Evolutionary conservation across 1,140 invertebrate species (phyloP), one percentile per base, ranked within the genome.

Genomic region (Sarcophaga bullata): DNA sequence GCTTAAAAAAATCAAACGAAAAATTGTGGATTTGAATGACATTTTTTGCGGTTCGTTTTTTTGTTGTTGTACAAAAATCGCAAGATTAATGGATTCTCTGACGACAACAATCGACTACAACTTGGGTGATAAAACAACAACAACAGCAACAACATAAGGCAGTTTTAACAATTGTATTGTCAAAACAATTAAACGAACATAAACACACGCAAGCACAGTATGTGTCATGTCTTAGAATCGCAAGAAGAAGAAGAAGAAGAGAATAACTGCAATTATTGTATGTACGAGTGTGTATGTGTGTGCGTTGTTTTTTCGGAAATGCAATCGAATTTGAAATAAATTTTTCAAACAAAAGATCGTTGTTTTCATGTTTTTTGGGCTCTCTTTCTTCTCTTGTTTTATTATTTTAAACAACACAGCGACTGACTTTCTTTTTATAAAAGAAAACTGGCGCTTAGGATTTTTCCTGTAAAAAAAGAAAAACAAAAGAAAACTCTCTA

Each of bases 321-420:
- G 17, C n/a, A 68, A 68, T 68, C 19, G 62, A 19, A 8, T 37
- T 37, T 37, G 1, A 37, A 37, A 37, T 37, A 37, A 37, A 37
- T 37, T 37, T 25, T 68, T 68, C n/a, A 68, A n/a, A 68, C 62
- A 68, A 58, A 58, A 68, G 62, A 68, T 68, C 19, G 62, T 68
- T 68, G 15, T 37, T 37, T 37, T 37, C 25, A 37, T 68, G 62
- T 68, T n/a, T n/a, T n/a, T n/a, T 37, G 25, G 1, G 25, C 1
- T 37, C 25, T 37, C 25, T 37, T 1, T 37, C 25, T 37, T 37
- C 25, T 37, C 1, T 37, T 37, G 25, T 37, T 37, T 37, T 37
- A 37, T 37, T 37, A 37, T 37, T 9, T 52, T 52, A 52, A 1
- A 25, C 17, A 4, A 68, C 13, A 62, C 15, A 37, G 4, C 25